Base-by-base conservation (phyloP, 2,888 invertebrate genomes). In the Cheilosia scutellata region DNA sequence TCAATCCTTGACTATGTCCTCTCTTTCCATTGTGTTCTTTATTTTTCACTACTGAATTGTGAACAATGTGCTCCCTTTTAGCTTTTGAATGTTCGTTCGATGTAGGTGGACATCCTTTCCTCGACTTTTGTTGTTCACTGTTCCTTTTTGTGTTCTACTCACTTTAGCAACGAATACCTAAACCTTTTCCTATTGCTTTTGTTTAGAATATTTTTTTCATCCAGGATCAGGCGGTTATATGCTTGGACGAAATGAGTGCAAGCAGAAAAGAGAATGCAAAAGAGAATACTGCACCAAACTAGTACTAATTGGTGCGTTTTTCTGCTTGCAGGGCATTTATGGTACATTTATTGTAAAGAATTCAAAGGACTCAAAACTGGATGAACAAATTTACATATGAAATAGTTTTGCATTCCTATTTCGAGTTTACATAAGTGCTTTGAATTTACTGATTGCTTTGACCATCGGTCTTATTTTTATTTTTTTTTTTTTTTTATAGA, bases 401-500 rank as follows among this genome's bases (percentile, higher is more conserved):
- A 42, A 29, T 55, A 27, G 20, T 16, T 20, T 25, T 70, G 16
- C n/a, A 16, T 16, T 72, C 31, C 5, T 33, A 16, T 51, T 51
- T 53, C 16, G 16, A 51, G 25, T 11, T 25, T 2, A n/a, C n/a
- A n/a, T n/a, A 27, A 58, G 16, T 7, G 37, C 20, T 20, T 60
- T 49, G 9, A 44, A 31, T 53, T 51, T n/a, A 9, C 42, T 74
- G 11, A 55, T 42, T 62, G 40, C 37, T 75, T 75, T 75, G 62
- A 53, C 58, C 33, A 40, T 44, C 47, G 49, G 49, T 49, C 20
- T 20, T 20, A 20, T 20, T 20, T 20, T 20, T 20, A 20, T 49
- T 20, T 72, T 72, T 62, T 11, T 72, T 62, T 11, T 7, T 37
- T 58, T 25, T 33, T 89, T 88, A 4, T 90, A 95, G 95, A 94